These are phyloP conservation scores for Knipowitschia caucasica DNA, from an alignment of 2,797 vertebrate genomes.

Conservation along the genomic window DNA sequence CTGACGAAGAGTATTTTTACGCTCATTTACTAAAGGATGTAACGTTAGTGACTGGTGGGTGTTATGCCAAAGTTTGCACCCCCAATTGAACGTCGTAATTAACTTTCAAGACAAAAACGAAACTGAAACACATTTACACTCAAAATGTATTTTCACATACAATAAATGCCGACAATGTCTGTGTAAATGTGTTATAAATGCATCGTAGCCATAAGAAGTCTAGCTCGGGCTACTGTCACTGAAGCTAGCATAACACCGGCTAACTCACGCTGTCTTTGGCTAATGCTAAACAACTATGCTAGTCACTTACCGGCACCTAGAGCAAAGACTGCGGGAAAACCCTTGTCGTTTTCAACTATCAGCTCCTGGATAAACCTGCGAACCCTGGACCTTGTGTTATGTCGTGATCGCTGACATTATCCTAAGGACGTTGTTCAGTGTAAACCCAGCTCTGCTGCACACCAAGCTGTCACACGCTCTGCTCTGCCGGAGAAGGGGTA, in stretches of 20 bases:
- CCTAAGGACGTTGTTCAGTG: not conserved
- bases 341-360: not conserved
- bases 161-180: not conserved
- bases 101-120: not conserved
- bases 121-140: not conserved
- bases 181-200: not conserved
- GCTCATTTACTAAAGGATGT: conserved; percentile 14
- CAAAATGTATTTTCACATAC: not conserved
- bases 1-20: not conserved
- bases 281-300: conserved; percentile 2
- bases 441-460: not conserved
- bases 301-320: not conserved
- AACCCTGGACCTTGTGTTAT: not conserved
- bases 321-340: not conserved
- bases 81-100: not conserved
- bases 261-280: conserved; percentile 3
- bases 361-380: not conserved
- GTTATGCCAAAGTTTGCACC: not conserved
- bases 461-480: not conserved
- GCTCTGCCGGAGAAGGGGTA: not conserved
- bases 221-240: not conserved
- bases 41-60: not conserved
- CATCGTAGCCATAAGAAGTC: too few species aligned
- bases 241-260: not conserved
- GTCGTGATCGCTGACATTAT: not conserved